A percentile compares a stretch with the other conserved stretches of the same genome.
Conservation (phyloP, 2,888 invertebrate genomes). For the Drosophila macrothrix region DNA sequence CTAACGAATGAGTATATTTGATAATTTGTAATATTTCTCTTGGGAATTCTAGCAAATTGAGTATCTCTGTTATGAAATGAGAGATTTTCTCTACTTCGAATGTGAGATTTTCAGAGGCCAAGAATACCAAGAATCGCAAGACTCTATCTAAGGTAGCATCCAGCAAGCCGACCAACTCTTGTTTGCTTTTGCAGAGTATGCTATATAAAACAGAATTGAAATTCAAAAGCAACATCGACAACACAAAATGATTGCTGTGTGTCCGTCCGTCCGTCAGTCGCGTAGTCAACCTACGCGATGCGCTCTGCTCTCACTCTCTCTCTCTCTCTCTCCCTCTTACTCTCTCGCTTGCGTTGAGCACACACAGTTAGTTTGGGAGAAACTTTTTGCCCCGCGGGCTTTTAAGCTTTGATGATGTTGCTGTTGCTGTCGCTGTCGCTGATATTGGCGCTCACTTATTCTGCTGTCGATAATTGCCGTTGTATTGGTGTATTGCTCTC, state of each 20-base stretch:
- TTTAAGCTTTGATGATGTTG: slow-evolving; percentile 64
- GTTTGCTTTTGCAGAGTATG: not conserved
- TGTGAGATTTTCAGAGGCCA: not conserved
- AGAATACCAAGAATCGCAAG: not conserved
- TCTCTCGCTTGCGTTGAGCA: slow-evolving; percentile 12
- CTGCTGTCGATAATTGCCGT: slow-evolving; percentile 65
- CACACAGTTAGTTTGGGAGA: slow-evolving; percentile 48
- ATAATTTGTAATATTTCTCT: not conserved
- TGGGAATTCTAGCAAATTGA: not conserved
- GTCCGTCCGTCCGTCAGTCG: not conserved
- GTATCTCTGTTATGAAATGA: not conserved
- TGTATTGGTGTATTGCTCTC: slow-evolving; percentile 61
- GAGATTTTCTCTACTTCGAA: not conserved
- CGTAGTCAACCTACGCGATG: slow-evolving; percentile 41
- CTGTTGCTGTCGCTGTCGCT: slow-evolving; percentile 34
- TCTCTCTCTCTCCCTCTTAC: slow-evolving; percentile 28
- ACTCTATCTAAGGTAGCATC: not conserved
- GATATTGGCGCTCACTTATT: slow-evolving; percentile 59
- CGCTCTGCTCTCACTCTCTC: slow-evolving; percentile 5
- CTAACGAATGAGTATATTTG: not conserved
- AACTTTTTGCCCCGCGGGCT: slow-evolving; percentile 64
- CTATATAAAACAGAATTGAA: slow-evolving; percentile 20
- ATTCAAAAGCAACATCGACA: slow-evolving; percentile 55
- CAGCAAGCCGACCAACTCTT: not conserved
- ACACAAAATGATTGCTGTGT: slow-evolving; percentile 57